Percentiles rank a stretch among this genome's conserved stretches.
Conservation (phyloP, 2,113 vertebrate species). For the Coptodon rendalli region DNA sequence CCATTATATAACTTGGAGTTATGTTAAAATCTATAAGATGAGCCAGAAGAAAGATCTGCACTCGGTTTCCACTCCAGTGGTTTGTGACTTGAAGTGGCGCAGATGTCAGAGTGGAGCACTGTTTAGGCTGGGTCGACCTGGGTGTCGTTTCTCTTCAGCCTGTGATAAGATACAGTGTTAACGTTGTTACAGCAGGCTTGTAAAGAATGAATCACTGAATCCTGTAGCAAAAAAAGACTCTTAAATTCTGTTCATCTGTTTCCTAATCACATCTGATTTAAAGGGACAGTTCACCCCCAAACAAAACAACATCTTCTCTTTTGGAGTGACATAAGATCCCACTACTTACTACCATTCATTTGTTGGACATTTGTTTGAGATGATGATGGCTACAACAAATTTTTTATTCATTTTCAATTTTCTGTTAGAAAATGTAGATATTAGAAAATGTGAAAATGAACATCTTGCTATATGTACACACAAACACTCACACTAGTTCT, state of each 20-base stretch:
- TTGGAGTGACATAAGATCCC: neutral
- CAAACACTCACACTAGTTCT: neutral
- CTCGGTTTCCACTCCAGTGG: neutral
- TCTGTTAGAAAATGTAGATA: neutral
- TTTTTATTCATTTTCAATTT: neutral
- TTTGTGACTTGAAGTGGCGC: conserved; percentile 18
- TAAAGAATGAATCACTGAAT: neutral
- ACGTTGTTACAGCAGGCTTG: neutral
- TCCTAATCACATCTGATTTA: neutral
- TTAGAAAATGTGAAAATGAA: neutral
- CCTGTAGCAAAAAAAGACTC: neutral
- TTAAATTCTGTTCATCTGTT: neutral
- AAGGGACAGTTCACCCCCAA: neutral
- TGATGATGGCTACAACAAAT: neutral
- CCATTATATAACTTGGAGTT: neutral
- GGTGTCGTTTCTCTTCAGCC: neutral
- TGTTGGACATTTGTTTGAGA: neutral
- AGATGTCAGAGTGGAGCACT: conserved; percentile 5
- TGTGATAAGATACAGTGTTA: neutral
- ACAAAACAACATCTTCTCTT: neutral
- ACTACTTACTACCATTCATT: neutral
- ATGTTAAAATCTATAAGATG: neutral
- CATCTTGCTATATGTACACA: neutral
- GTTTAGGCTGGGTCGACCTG: neutral
- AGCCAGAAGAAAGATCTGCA: neutral